These are phyloP conservation scores for Fringilla coelebs DNA, from an alignment of 2,797 vertebrate genomes.

Conservation along the genomic window DNA sequence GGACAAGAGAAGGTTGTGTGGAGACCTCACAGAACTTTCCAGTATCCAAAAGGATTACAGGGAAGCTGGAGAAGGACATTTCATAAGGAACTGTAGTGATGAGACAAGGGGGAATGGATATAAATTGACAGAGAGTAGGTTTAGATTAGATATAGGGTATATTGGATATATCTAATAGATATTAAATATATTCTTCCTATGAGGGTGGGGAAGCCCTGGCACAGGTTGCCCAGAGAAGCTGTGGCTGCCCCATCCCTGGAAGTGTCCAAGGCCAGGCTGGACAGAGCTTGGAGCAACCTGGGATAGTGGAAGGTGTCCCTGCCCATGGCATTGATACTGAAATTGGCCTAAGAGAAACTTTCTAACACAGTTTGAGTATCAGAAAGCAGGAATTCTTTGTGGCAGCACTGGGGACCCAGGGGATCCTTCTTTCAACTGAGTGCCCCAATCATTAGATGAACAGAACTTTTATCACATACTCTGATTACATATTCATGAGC, in stretches of 20 bases:
- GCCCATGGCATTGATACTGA: background rate
- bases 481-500: background rate
- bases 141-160: background rate
- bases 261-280: background rate
- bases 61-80: background rate
- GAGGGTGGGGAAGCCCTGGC: background rate
- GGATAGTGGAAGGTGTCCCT: background rate
- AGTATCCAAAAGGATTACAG: background rate
- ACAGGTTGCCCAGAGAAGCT: background rate
- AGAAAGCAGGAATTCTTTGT: background rate
- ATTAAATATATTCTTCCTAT: background rate
- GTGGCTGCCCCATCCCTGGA: background rate
- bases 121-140: background rate
- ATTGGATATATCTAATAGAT: too few relatives aligned
- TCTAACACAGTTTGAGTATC: background rate
- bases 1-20: background rate
- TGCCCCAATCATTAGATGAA: fast-evolving
- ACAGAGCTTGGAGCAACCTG: background rate
- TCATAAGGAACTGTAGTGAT: background rate
- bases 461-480: background rate
- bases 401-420: background rate
- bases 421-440: background rate
- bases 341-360: fast-evolving
- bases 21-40: background rate
- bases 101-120: background rate